Conservation (phyloP, 2,888 invertebrate species). For the Eupithecia inturbata region DNA sequence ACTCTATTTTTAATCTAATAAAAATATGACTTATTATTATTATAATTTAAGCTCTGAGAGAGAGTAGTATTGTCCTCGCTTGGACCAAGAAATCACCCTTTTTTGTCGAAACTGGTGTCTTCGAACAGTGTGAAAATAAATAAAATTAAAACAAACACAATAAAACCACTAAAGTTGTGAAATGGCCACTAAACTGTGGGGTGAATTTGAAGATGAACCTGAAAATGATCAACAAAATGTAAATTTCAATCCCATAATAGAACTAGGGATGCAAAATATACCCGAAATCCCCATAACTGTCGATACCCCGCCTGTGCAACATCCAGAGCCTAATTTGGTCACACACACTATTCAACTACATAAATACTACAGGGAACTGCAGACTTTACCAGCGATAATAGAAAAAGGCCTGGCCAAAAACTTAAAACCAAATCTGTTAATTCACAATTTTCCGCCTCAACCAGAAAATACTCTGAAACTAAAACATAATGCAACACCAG, state of each 20-base stretch:
- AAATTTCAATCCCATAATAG: constrained; percentile 80
- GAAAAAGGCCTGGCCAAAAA: constrained; percentile 50
- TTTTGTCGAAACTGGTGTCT: no score
- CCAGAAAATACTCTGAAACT: constrained; percentile 57
- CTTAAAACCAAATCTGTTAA: constrained; percentile 68
- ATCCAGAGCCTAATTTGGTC: constrained; percentile 74
- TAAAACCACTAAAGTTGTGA: no score
- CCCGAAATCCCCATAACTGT: constrained; percentile 78
- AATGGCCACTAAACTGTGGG: constrained; percentile 69
- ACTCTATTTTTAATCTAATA: no score
- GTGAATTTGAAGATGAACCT: constrained; percentile 71
- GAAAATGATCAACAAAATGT: constrained; percentile 73
- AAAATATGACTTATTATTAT: no score
- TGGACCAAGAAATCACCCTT: no score
- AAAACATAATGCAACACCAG: constrained; percentile 66
- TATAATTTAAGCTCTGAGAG: no score
- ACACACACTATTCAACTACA: constrained; percentile 79
- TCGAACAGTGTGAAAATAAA: no score
- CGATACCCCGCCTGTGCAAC: constrained; percentile 75
- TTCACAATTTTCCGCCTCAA: constrained; percentile 68
- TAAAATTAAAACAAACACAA: no score
- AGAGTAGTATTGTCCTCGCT: no score
- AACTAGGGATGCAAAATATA: constrained; percentile 80
- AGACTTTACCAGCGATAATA: constrained; percentile 64
- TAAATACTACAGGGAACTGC: constrained; percentile 66